Percentiles rank a stretch among this genome's conserved stretches.
Conservation (phyloP, 1,140 invertebrate genomes). For the Drosophila sulfurigaster region DNA sequence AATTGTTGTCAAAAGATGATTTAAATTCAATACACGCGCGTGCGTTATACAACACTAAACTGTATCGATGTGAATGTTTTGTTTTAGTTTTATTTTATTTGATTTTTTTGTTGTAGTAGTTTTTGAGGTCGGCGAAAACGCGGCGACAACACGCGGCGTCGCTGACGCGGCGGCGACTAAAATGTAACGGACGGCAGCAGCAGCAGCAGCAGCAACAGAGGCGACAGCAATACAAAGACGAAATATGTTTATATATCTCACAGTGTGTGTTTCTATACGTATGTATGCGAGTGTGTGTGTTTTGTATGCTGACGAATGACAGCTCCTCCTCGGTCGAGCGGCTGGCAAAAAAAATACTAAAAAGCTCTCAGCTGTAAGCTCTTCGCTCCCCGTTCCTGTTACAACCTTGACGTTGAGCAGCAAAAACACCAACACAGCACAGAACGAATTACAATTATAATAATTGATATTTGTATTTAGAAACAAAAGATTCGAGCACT, state of each 20-base stretch:
- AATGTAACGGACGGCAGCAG: constrained; percentile 59
- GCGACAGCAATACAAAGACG: constrained; percentile 41
- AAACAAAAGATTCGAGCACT: constrained; percentile 78
- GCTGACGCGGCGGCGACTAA: constrained; percentile 61
- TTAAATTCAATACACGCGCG: constrained; percentile 51
- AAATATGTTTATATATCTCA: constrained; percentile 30
- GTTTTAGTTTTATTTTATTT: constrained; percentile 39
- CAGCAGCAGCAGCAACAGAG: constrained; percentile 52
- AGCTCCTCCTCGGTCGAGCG: constrained; percentile 55
- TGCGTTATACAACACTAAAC: constrained; percentile 58
- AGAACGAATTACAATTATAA: constrained; percentile 67
- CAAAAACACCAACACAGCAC: constrained; percentile 21
- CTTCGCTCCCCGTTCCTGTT: constrained; percentile 39
- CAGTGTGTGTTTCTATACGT: neutral
- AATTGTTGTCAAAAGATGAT: constrained; percentile 25
- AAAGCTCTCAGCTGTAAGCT: constrained; percentile 16
- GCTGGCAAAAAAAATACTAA: constrained; percentile 36
- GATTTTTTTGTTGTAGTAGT: constrained; percentile 40
- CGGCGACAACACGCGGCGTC: constrained; percentile 62
- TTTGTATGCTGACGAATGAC: constrained; percentile 28
- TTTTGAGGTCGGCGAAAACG: constrained; percentile 58
- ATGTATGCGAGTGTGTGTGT: neutral
- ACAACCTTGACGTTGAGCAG: constrained; percentile 65
- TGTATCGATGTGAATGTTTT: constrained; percentile 17
- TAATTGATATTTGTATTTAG: constrained; percentile 64